These are phyloP conservation scores for Porites rus DNA, from an alignment of 92 coral and sea anemone species.

Conservation along the genomic window DNA sequence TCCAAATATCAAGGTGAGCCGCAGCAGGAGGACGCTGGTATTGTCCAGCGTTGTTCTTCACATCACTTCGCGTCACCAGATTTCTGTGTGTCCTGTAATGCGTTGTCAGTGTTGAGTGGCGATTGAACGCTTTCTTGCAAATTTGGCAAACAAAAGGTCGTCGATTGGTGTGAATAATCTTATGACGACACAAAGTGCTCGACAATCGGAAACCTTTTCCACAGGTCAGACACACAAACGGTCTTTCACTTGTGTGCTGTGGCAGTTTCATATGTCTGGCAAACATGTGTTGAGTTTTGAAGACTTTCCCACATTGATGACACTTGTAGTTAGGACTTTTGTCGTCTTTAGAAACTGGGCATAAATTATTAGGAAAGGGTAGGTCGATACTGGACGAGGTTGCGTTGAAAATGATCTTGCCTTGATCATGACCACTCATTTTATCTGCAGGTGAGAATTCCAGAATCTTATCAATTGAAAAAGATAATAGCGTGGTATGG, in stretches of 20 bases:
- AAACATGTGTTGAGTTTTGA: constrained; percentile 43
- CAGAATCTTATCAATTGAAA: background rate
- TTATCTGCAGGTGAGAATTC: background rate
- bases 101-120: constrained; percentile 43
- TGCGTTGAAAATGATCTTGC: background rate
- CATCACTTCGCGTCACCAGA: background rate
- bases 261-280: constrained; percentile 53
- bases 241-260: constrained; percentile 40
- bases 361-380: background rate
- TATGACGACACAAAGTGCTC: constrained; percentile 57
- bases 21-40: background rate
- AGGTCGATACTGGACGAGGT: background rate
- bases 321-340: constrained; percentile 14
- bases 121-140: constrained; percentile 50
- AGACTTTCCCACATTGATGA: constrained; percentile 37
- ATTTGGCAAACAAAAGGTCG: constrained; percentile 46
- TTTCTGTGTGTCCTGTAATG: constrained; percentile 47
- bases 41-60: background rate
- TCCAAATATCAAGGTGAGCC: background rate
- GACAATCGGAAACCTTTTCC: constrained; percentile 60
- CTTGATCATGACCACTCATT: background rate
- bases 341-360: background rate
- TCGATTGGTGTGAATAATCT: constrained; percentile 51
- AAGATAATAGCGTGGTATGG: background rate
- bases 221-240: constrained; percentile 43